Evolutionary conservation across 2,797 vertebrate species (phyloP).

Genomic region (Micrastur ruficollis): DNA sequence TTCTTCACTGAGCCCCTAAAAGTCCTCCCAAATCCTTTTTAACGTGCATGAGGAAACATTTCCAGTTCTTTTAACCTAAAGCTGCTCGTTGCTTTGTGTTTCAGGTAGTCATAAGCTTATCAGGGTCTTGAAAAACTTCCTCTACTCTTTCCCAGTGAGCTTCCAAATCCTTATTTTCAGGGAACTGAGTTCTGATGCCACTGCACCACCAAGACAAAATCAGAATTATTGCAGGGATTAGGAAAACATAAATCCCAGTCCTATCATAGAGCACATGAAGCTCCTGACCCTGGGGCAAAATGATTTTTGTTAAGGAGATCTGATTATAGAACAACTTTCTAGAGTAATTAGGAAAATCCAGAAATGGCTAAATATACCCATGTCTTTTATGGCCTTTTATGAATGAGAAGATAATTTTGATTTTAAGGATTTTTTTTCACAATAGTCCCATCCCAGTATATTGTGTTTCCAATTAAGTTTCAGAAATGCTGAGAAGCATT

Average conservation of each 20-base stretch:
- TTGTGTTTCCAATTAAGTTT: not conserved
- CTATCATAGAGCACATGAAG: not conserved
- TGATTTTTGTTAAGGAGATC: not conserved
- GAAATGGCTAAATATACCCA: accelerated
- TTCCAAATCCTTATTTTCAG: not conserved
- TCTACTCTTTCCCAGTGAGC: not conserved
- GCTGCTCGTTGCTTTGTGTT: not conserved
- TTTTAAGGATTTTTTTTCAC: not conserved
- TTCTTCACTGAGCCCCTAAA: not conserved
- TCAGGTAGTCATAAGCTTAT: not conserved
- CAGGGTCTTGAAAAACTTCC: not conserved
- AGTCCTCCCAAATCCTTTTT: not conserved
- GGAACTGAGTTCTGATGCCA: not conserved
- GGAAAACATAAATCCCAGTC: not conserved
- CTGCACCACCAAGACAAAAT: not conserved
- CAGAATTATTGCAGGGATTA: not conserved
- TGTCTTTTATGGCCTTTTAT: not conserved
- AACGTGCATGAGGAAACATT: not conserved
- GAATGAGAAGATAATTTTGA: not conserved
- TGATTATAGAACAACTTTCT: not conserved
- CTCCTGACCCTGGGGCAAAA: not conserved
- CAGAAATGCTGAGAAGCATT: not conserved
- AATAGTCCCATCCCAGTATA: not conserved
- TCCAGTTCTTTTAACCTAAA: not conserved
- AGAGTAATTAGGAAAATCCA: not conserved